Evolutionary conservation across 1,140 invertebrate genomes (phyloP), one percentile per base, ranked within the genome.

Genomic region (Bombus confusus): DNA sequence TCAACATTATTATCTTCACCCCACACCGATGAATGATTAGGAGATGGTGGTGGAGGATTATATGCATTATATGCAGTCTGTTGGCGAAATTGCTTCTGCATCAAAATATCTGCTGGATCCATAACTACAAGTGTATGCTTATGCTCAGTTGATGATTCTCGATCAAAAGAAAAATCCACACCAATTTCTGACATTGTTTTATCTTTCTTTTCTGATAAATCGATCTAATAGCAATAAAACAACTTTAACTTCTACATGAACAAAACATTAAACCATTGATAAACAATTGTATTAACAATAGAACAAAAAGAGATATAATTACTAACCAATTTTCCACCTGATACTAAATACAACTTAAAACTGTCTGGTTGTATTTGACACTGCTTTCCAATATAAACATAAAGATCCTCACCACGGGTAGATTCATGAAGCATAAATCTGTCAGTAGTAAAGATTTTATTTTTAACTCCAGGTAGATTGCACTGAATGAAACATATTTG

Each of bases 401-500:
- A 91, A 94, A 96, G 81, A 92, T 94, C 75, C 92, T 93, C 91
- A 88, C 92, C 84, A 86, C 93, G 86, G 83, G 93, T 91, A 18
- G 83, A 83, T 73, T 66, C 52, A 69, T 34, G 9, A 72, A 90
- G 34, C 10, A 64, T 4, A 64, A 82, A 52, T 64, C 66, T 84
- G 22, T 80, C 62, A 34, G 18, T 69, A 47, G 62, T 52, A 37
- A 47, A 62, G 64, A 64, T 43, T 31, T 87, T 82, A 72, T 87
- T 43, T 34, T 80, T 77, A 62, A 74, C 28, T 66, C 71, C 85
- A 13, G 15, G 80, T 34, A 85, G 28, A 81, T 74, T 57, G 68
- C 82, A 96, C 57, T 95, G 94, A 69, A 97, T 94, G 78, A 96
- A 95, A 91, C 96, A 96, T 87, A 96, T 91, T 73, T 96, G 94